Evolutionary conservation across 2,888 invertebrate species (phyloP), one percentile per base, ranked within the genome.

Genomic region (Tribolium freemani): DNA sequence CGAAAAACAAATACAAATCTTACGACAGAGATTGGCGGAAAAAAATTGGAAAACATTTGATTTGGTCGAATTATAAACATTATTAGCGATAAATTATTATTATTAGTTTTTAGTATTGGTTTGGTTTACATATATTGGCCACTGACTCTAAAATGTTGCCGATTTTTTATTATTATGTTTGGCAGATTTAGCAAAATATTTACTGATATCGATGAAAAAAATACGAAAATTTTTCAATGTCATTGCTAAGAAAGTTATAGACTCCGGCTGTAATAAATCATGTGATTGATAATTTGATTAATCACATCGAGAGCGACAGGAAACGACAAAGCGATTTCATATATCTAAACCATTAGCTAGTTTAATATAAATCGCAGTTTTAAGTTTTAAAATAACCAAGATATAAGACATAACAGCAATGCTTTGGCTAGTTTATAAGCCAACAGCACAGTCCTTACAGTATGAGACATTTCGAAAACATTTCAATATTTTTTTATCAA

Each of bases 61-160:
- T 68, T 69, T 21, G 60, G 10, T 2, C 30, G 20, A 63, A 54
- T 48, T 60, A 69, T 69, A 73, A 69, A 73, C 66, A 69, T 38
- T 11, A 63, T 56, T 45, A 16, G 44, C 51, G 60, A 67, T 71
- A 71, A 71, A 44, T 63, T 50, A 26, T 44, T 64, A 64, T 48
- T 44, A 30, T 48, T 67, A 48, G 68, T 54, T 4, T 16, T 68
- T 63, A 20, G 70, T 13, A 10, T 50, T 64, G 31, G 63, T 31
- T 1, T 71, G 38, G 60, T 66, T 71, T 71, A 71, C 21, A 67
- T 53, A 67, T 67, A 20, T 38, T 71, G 71, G 71, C 66, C 71
- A 71, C 20, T 71, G 71, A 71, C 71, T 67, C 67, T 53, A 71
- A 71, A 71, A 71, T 60, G 51, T 71, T 60, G 67, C 38, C 67